These are phyloP conservation scores for Fregetta grallaria DNA, from an alignment of 2,113 vertebrate genomes.

Conservation along the genomic window DNA sequence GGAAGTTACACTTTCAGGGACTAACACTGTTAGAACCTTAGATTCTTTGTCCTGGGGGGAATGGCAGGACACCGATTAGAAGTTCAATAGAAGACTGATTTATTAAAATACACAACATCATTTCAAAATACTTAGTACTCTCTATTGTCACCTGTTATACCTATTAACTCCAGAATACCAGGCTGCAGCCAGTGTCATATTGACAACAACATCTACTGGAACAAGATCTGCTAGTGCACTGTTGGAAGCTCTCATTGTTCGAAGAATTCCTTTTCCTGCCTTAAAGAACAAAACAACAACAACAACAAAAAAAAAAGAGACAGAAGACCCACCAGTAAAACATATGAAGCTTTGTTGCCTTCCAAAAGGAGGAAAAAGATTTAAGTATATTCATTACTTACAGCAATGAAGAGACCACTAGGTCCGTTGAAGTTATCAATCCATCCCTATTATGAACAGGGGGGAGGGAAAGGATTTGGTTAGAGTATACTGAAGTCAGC, in stretches of 20 bases:
- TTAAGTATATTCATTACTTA: constrained; percentile 76
- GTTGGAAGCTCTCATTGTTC: constrained; percentile 96
- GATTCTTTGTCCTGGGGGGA: background rate
- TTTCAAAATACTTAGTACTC: background rate
- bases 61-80: background rate
- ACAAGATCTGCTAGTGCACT: constrained; percentile 93
- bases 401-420: constrained; percentile 96
- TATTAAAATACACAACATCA: background rate
- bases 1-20: background rate
- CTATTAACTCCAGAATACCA: constrained; percentile 95
- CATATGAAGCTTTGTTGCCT: background rate
- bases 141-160: constrained; percentile 74
- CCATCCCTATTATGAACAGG: constrained; percentile 85
- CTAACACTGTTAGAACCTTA: background rate
- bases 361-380: background rate
- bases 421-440: constrained; percentile 99
- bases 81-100: background rate
- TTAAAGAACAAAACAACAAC: constrained; percentile 69
- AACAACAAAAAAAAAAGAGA: constrained; percentile 32
- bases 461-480: background rate
- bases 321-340: constrained; percentile 47
- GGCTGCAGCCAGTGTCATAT: constrained; percentile 88
- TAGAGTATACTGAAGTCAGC: background rate
- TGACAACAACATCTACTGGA: constrained; percentile 96
- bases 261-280: constrained; percentile 98